Base-by-base conservation (phyloP, 92 coral and sea anemone species). In the Parazoanthus darwini region DNA sequence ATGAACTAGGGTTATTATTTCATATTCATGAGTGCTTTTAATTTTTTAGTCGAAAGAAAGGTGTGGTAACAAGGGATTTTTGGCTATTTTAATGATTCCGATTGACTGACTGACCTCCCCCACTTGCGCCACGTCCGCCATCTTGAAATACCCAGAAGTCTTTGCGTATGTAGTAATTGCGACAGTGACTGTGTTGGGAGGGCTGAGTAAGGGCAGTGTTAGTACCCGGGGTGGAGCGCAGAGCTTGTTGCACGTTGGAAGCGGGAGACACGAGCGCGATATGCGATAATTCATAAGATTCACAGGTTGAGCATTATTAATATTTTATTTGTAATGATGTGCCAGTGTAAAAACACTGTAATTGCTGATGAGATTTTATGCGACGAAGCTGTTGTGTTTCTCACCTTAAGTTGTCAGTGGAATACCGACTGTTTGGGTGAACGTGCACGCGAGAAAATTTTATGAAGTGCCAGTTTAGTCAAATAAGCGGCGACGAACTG, bases 1-100 rank as follows among this genome's bases (percentile, higher is more conserved):
- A 54, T 11, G 3, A 54, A 54, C 16, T 54, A 11, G 16, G 3
- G 59, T 54, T 20, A 63, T 63, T 25, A 5, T 20, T 63, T 23
- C 70, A 20, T 63, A 18, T 20, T 63, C 42, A 26, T 73, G 22
- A 33, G 3, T 79, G 42, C 9, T 67, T 39, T 2, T 43, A 54
- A 63, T 85, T 1, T 88, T 89, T n/a, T 74, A 97, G 99, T 78
- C 99, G 99, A 58, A 97, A 88, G 65, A 97, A 94, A 82, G 98
- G 99, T 81, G 85, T 90, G 9, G 94, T 97, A 72, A 90, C 98
- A 23, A 91, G 98, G 79, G 99, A 97, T 14, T 54, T 14, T 54
- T 54, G 16, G 59, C 18, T 54, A 54, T 54, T 54, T 54, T 48
- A 6, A 48, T 5, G 51, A 10, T 54, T 54, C 59, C 3, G 20